Percentiles rank a stretch among this genome's conserved stretches.
These are phyloP conservation scores for Neodiprion pinetum DNA, from an alignment of 1,140 invertebrate species.

Conservation along the genomic window DNA sequence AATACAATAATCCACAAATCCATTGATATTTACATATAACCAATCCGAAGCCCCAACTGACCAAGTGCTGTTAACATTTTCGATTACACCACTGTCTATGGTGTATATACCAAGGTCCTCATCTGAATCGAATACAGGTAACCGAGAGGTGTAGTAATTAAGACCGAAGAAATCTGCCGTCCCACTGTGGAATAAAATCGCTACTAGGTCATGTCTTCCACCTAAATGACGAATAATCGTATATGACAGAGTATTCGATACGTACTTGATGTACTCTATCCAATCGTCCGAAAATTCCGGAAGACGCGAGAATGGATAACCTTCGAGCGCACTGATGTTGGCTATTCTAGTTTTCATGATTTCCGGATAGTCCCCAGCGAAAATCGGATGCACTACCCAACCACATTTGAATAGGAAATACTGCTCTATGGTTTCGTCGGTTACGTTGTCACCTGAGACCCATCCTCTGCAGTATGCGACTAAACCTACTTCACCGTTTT, in stretches of 20 bases:
- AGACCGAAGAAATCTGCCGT: conserved; percentile 66
- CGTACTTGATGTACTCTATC: conserved; percentile 45
- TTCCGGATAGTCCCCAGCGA: conserved; percentile 46
- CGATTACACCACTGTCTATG: conserved; percentile 32
- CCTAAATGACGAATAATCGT: too few species aligned
- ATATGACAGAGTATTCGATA: too few species aligned
- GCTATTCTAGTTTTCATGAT: conserved; percentile 57
- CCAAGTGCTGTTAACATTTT: too few species aligned
- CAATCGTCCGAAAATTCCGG: conserved; percentile 60
- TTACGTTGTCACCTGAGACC: too few species aligned
- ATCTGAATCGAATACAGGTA: conserved; percentile 31
- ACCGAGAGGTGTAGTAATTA: conserved; percentile 64
- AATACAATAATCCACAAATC: too few species aligned
- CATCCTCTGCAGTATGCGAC: background rate
- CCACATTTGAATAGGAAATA: too few species aligned
- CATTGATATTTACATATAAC: too few species aligned
- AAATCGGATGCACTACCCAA: too few species aligned
- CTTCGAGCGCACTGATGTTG: conserved; percentile 58
- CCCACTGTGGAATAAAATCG: conserved; percentile 39
- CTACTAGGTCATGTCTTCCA: too few species aligned
- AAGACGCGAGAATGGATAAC: conserved; percentile 55
- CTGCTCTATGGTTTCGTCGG: too few species aligned
- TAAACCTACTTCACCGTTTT: conserved; percentile 29
- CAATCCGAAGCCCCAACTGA: background rate
- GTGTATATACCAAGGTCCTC: too few species aligned